Conservation (phyloP, 2,888 invertebrate species). For the Ecdyonurus torrentis region DNA sequence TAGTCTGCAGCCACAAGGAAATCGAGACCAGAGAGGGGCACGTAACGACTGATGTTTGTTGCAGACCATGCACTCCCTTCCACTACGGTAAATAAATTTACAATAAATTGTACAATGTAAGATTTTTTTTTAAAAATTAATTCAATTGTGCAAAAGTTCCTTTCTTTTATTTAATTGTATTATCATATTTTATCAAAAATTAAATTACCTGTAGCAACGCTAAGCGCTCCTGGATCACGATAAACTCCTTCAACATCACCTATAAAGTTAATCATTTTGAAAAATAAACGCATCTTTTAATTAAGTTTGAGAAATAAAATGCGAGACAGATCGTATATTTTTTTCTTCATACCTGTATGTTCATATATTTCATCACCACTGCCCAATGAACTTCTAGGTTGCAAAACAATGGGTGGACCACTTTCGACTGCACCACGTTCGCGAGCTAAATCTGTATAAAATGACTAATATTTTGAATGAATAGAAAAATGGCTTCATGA, state of each 20-base stretch:
- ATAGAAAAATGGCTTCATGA: not conserved
- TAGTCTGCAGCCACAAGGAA: constrained; percentile 51
- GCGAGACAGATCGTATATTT: too few relatives aligned
- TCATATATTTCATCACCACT: too few relatives aligned
- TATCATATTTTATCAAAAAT: not conserved
- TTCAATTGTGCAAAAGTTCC: too few relatives aligned
- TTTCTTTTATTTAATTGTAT: not conserved
- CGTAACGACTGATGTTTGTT: constrained; percentile 35
- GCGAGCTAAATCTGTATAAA: not conserved
- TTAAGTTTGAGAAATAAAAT: too few relatives aligned
- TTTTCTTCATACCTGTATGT: too few relatives aligned
- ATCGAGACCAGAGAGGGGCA: constrained; percentile 49
- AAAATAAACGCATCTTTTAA: too few relatives aligned
- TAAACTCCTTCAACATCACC: too few relatives aligned
- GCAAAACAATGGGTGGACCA: not conserved
- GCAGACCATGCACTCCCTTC: constrained; percentile 25
- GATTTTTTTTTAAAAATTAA: not conserved
- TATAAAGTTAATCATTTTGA: too few relatives aligned
- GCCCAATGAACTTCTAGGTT: not conserved
- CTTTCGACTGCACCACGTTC: not conserved
- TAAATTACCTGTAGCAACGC: not conserved
- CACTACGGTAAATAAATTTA: constrained; percentile 21
- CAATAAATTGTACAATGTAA: not conserved
- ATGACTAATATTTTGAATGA: too few relatives aligned
- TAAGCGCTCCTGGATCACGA: not conserved